These are phyloP conservation scores for Papilio aristodemus DNA, from an alignment of 1,140 invertebrate species.

Conservation along the genomic window DNA sequence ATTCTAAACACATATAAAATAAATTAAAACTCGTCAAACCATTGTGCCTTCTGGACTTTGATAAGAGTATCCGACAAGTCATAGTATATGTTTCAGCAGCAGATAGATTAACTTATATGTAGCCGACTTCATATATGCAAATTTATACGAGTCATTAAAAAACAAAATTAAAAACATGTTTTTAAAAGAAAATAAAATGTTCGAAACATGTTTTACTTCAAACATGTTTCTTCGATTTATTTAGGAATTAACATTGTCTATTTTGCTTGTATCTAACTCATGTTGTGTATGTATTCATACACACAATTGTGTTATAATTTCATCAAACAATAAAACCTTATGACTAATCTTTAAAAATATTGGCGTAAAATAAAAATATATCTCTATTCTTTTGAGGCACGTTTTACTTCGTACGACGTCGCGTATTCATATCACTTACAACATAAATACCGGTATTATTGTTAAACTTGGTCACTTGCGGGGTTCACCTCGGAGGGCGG, in stretches of 20 bases:
- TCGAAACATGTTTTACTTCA: too few relatives aligned
- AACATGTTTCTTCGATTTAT: too few relatives aligned
- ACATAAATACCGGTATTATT: not conserved
- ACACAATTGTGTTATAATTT: constrained; percentile 57
- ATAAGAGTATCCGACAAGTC: too few relatives aligned
- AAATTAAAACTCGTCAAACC: too few relatives aligned
- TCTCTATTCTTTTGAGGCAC: constrained; percentile 62
- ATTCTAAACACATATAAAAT: too few relatives aligned
- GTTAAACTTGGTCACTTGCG: not conserved
- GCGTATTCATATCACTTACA: not conserved
- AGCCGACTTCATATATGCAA: not conserved
- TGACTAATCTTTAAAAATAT: constrained; percentile 52
- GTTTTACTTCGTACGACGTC: constrained; percentile 51
- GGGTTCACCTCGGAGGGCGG: too few relatives aligned
- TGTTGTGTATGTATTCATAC: not conserved
- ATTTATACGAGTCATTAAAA: not conserved
- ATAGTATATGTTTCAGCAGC: not conserved
- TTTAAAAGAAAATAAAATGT: too few relatives aligned
- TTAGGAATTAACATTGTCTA: too few relatives aligned
- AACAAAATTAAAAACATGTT: not conserved
- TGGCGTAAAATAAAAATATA: constrained; percentile 67
- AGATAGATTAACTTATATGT: not conserved
- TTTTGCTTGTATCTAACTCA: not conserved
- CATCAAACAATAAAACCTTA: constrained; percentile 49
- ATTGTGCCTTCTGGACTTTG: too few relatives aligned